These are phyloP conservation scores for Eupithecia subfuscata DNA, from an alignment of 2,888 invertebrate species.

Conservation along the genomic window DNA sequence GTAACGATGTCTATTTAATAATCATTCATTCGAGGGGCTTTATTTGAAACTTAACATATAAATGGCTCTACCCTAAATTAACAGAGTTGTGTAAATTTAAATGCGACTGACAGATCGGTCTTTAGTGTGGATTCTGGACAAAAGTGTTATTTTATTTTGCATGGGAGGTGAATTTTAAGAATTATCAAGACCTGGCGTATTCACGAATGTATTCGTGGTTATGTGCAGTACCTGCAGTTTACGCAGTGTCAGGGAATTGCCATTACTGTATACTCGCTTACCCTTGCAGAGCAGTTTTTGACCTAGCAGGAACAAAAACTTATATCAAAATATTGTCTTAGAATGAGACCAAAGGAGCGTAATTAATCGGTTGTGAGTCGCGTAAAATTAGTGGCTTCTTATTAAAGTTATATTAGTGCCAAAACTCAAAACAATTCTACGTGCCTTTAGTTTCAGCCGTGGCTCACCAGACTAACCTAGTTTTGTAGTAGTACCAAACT, in stretches of 20 bases:
- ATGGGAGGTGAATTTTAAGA: too few species aligned
- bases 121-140: too few species aligned
- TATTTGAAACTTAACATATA: too few species aligned
- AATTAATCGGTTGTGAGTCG: too few species aligned
- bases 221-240: too few species aligned
- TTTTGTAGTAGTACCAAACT: neutral
- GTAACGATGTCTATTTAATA: too few species aligned
- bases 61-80: too few species aligned
- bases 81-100: too few species aligned
- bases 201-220: neutral
- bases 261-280: neutral
- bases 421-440: neutral
- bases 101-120: too few species aligned
- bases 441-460: neutral
- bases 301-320: neutral
- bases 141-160: too few species aligned
- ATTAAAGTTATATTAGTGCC: neutral
- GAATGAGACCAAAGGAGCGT: neutral
- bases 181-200: too few species aligned
- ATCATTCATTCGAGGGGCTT: too few species aligned
- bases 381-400: neutral
- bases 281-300: neutral
- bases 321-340: neutral
- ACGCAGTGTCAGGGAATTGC: neutral
- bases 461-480: neutral